Evolutionary conservation across 2,797 vertebrate species (phyloP).

Genomic region (Ceryle rudis): DNA sequence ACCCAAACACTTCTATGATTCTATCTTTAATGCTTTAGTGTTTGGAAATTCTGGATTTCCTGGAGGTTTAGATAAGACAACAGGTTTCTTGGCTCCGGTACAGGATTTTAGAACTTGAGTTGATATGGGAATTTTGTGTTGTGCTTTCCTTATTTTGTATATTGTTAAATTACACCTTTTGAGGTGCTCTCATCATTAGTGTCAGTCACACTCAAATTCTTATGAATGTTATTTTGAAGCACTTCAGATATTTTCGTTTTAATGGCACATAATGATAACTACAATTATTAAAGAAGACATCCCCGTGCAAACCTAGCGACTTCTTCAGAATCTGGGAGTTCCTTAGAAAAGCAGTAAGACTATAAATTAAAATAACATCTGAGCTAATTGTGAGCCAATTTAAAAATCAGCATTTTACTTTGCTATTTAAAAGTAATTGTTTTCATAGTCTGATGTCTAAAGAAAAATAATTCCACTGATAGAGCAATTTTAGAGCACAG

Average conservation of each 20-base stretch:
- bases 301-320: background rate
- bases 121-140: constrained; percentile 43
- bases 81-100: constrained; percentile 41
- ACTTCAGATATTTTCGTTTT: constrained; percentile 60
- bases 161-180: constrained; percentile 45
- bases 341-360: constrained; percentile 22
- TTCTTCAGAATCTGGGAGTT: constrained; percentile 33
- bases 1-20: no score
- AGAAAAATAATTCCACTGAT: constrained; percentile 13
- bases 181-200: constrained; percentile 47
- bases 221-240: constrained; percentile 45
- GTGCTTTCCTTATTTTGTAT: constrained; percentile 36
- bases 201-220: constrained; percentile 53
- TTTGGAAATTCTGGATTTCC: background rate
- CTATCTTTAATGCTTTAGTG: background rate
- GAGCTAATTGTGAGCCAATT: constrained; percentile 31
- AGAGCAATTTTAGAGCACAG: background rate
- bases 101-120: constrained; percentile 22
- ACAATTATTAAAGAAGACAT: constrained; percentile 53
- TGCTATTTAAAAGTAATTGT: background rate
- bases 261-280: constrained; percentile 48
- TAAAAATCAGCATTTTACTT: background rate
- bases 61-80: background rate
- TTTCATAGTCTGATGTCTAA: background rate
- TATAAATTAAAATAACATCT: constrained; percentile 49